phyloP scores from a whole-genome alignment of 2,888 invertebrate genomes.

The Aproaerema taeniolella region DNA sequence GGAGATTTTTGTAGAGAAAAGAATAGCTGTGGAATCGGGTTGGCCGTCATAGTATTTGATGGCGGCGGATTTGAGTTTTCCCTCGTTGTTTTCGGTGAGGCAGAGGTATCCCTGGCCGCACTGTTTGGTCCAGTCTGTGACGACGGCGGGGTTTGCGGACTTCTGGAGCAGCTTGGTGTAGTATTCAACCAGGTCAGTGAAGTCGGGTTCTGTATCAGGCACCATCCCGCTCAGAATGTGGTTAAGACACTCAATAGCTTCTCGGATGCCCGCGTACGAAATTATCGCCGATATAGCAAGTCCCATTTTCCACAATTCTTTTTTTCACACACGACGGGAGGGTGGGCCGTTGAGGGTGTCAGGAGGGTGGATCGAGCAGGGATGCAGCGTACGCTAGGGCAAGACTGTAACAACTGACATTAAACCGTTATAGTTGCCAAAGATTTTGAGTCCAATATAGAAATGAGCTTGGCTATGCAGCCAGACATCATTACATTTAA shows the following conservation, averaged over 20 bases:
- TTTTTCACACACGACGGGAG: slow-evolving; percentile 28
- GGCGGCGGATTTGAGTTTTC: slow-evolving; percentile 54
- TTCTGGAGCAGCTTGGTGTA: slow-evolving; percentile 55
- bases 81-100: slow-evolving; percentile 54
- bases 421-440: slow-evolving; percentile 73
- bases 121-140: slow-evolving; percentile 51
- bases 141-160: slow-evolving; percentile 37
- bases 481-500: slow-evolving; percentile 51
- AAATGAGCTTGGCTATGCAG: slow-evolving; percentile 63
- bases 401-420: slow-evolving; percentile 76
- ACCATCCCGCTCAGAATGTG: slow-evolving; percentile 67
- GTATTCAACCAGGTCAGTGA: slow-evolving; percentile 56
- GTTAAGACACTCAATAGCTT: slow-evolving; percentile 78
- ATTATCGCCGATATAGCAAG: slow-evolving; percentile 85
- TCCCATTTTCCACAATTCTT: slow-evolving; percentile 76
- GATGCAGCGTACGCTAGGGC: slow-evolving; percentile 65
- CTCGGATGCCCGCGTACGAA: slow-evolving; percentile 85
- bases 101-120: slow-evolving; percentile 65
- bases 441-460: slow-evolving; percentile 69
- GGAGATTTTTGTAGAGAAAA: slow-evolving; percentile 73
- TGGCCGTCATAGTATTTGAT: slow-evolving; percentile 62
- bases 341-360: slow-evolving; percentile 43
- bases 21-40: slow-evolving; percentile 57
- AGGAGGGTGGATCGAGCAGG: slow-evolving; percentile 33
- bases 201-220: slow-evolving; percentile 56